phyloP scores from a whole-genome alignment of 2,113 vertebrate species.

The Elephantulus edwardii region DNA sequence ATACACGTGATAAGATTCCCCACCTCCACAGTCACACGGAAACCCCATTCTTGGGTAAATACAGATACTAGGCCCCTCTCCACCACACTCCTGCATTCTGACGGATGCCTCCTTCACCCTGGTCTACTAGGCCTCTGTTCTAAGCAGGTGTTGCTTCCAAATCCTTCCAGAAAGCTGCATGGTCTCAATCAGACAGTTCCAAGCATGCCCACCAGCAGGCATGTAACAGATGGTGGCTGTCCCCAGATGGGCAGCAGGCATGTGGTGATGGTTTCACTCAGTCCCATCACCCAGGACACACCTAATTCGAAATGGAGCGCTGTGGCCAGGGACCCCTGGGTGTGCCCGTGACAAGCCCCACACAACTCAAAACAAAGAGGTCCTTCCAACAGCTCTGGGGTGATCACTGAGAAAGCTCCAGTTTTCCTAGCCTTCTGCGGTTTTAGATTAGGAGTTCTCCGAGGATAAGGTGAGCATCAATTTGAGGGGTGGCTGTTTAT shows the following conservation, averaged over 20 bases:
- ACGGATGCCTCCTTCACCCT: not conserved
- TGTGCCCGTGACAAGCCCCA: not conserved
- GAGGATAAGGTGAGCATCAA: not conserved
- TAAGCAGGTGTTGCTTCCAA: not conserved
- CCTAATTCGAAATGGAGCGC: not conserved
- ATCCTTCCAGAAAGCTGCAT: not conserved
- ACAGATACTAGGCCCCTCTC: not conserved
- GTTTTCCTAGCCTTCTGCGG: not conserved
- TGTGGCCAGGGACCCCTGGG: not conserved
- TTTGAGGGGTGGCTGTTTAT: not conserved
- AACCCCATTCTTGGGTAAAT: not conserved
- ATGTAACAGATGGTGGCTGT: not conserved
- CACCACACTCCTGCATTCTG: not conserved
- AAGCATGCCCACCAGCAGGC: not conserved
- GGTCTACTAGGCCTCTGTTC: not conserved
- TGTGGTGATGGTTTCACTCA: not conserved
- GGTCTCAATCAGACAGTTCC: not conserved
- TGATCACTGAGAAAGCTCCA: not conserved
- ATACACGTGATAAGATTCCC: rapidly evolving
- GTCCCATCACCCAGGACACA: not conserved
- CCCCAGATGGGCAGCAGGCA: not conserved
- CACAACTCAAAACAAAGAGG: not conserved
- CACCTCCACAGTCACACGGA: not conserved
- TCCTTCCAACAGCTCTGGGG: rapidly evolving
- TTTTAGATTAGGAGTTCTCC: not conserved